Evolutionary conservation across 1,140 invertebrate genomes (phyloP).

Genomic region (Phocides pigmalion): DNA sequence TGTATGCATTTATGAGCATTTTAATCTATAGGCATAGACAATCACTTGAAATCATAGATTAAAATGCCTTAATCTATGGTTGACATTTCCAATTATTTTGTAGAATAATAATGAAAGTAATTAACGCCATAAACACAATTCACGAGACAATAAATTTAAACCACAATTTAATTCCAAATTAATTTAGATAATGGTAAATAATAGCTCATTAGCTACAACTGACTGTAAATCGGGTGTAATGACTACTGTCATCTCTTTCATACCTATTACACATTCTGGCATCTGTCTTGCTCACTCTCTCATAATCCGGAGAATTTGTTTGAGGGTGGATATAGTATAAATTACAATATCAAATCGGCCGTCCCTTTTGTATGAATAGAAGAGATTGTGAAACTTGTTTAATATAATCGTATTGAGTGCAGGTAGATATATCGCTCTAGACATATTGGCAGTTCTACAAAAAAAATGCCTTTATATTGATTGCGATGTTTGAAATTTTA

Average conservation of each 20-base stretch:
- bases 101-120: constrained; percentile 3
- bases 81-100: no score
- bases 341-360: constrained; percentile 16
- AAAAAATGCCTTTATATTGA: no score
- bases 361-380: constrained; percentile 2
- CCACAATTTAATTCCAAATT: constrained; percentile 24
- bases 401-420: no score
- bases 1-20: no score
- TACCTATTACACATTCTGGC: background rate
- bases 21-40: no score
- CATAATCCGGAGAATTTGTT: constrained; percentile 13
- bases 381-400: background rate
- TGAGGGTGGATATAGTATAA: constrained; percentile 10
- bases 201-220: constrained; percentile 23
- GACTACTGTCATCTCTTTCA: constrained; percentile 2
- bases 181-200: constrained; percentile 35
- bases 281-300: background rate
- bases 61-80: no score
- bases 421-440: no score
- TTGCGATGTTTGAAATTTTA: no score
- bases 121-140: constrained; percentile 21
- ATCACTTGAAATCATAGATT: no score
- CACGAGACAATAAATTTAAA: constrained; percentile 9
- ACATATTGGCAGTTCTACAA: no score
- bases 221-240: background rate